Conservation (phyloP, 1,140 invertebrate genomes). For the Lysiphlebus fabarum region DNA sequence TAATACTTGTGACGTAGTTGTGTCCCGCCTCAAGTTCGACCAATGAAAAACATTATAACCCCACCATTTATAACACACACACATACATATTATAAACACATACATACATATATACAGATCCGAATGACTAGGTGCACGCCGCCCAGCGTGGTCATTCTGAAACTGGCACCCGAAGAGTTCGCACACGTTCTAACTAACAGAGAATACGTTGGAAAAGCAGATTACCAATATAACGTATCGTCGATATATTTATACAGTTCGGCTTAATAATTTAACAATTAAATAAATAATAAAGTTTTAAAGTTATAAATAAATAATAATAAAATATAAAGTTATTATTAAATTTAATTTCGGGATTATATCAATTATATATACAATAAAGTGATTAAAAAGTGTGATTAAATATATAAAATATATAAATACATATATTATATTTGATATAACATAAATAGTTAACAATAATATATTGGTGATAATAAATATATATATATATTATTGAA, state of each 20-base stretch:
- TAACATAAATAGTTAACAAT: no score
- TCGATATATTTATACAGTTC: constrained; percentile 19
- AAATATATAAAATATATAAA: not conserved
- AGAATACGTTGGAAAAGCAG: constrained; percentile 27
- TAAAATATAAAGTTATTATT: no score
- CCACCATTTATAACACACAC: constrained; percentile 21
- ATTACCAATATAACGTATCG: constrained; percentile 22
- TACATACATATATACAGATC: no score
- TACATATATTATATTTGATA: no score
- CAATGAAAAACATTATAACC: constrained; percentile 33
- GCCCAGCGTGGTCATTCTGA: constrained; percentile 44
- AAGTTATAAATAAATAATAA: no score
- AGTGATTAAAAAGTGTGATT: not conserved
- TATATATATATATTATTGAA: no score
- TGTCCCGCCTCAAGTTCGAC: constrained; percentile 43
- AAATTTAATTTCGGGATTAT: no score
- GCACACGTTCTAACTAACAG: constrained; percentile 13
- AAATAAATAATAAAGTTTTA: no score
- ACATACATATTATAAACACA: no score
- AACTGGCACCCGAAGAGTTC: constrained; percentile 36
- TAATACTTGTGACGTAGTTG: constrained; percentile 45
- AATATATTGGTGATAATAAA: no score
- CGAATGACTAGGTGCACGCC: constrained; percentile 21
- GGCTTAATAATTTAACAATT: not conserved
- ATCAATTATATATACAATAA: no score